Evolutionary conservation across 2,797 vertebrate species (phyloP).

Genomic region (Megaceryle alcyon): DNA sequence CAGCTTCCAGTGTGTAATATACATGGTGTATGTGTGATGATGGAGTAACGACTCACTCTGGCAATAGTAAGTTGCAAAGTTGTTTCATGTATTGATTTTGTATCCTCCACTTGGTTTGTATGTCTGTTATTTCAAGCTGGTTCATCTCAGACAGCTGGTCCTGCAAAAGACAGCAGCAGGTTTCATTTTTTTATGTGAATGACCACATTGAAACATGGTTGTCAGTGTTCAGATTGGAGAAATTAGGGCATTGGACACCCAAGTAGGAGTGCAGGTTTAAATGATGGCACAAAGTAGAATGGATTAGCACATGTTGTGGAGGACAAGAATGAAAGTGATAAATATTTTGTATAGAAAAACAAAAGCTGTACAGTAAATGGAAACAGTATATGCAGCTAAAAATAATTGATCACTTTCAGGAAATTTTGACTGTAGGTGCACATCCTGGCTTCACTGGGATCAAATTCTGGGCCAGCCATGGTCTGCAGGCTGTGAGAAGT

Average conservation of each 20-base stretch:
- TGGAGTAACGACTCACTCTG: not conserved
- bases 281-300: not conserved
- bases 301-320: not conserved
- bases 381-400: not conserved
- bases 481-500: not conserved
- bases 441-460: not conserved
- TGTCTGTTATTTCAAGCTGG: not conserved
- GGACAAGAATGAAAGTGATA: not conserved
- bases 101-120: not conserved
- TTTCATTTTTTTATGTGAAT: not conserved
- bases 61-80: not conserved
- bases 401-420: not conserved
- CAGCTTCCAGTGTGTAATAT: not conserved
- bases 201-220: not conserved
- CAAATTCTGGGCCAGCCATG: not conserved
- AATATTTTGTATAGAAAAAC: not conserved
- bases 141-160: not conserved
- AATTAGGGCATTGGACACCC: not conserved
- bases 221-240: not conserved
- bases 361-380: not conserved
- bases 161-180: not conserved
- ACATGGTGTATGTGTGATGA: rapidly evolving
- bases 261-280: not conserved
- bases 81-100: not conserved
- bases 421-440: not conserved